Conservation (phyloP, 2,113 vertebrate genomes). For the Nibea albiflora region DNA sequence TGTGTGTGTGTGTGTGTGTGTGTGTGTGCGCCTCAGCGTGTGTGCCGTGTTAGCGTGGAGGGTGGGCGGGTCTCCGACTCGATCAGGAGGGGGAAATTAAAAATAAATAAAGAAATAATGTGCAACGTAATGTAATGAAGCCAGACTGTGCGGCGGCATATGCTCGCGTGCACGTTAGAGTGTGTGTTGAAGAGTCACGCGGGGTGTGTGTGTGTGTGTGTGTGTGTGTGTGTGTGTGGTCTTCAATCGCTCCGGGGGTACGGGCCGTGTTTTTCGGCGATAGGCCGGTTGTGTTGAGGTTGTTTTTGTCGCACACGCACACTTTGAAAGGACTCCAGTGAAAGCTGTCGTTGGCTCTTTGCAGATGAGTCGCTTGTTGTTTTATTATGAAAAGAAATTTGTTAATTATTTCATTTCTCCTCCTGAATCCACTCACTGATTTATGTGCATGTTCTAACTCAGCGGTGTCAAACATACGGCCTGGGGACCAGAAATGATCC, state of each 20-base stretch:
- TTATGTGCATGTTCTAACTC: too few species aligned
- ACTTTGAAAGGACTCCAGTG: too few species aligned
- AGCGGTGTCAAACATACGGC: too few species aligned
- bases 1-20: constrained; percentile 30
- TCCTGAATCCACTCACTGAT: too few species aligned
- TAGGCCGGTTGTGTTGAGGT: constrained; percentile 54
- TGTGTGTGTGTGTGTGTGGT: constrained; percentile 51
- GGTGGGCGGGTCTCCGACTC: constrained; percentile 20
- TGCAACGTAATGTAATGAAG: constrained; percentile 56
- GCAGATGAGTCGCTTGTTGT: too few species aligned
- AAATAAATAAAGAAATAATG: constrained; percentile 8
- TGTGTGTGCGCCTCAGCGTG: constrained; percentile 39
- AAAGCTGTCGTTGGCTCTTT: constrained; percentile 65
- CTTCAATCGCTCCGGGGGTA: constrained; percentile 71
- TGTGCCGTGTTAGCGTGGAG: constrained; percentile 38
- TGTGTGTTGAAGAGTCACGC: constrained; percentile 32
- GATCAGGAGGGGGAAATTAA: constrained; percentile 18
- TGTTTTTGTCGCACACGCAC: constrained; percentile 14
- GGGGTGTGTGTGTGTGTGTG: constrained; percentile 52
- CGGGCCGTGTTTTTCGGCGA: constrained; percentile 67
- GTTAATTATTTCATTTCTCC: too few species aligned
- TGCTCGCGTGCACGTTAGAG: constrained; percentile 42
- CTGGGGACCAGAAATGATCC: too few species aligned
- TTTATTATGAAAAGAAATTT: too few species aligned
- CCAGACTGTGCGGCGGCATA: constrained; percentile 39